Conservation (phyloP, 2,888 invertebrate species). For the Anoplius nigerrimus region DNA sequence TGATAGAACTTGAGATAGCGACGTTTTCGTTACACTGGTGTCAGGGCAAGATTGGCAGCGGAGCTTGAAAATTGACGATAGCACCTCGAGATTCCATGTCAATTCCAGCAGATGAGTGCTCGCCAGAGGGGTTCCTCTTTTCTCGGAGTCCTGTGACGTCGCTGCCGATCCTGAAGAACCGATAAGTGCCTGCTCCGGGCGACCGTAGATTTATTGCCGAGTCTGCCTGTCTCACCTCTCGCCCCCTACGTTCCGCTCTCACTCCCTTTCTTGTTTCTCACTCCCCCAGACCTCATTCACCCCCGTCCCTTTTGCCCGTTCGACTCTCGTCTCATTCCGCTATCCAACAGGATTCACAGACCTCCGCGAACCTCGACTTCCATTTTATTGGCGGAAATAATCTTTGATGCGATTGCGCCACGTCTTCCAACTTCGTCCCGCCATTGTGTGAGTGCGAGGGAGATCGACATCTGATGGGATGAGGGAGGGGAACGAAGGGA, state of each 20-base stretch:
- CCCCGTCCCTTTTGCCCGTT: slow-evolving; percentile 8
- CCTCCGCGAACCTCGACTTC: slow-evolving; percentile 59
- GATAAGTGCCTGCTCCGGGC: slow-evolving; percentile 72
- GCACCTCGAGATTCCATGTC: slow-evolving; percentile 25
- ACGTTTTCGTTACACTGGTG: too few species aligned
- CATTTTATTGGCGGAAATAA: slow-evolving; percentile 73
- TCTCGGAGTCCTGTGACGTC: slow-evolving; percentile 51
- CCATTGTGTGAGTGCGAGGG: slow-evolving; percentile 24
- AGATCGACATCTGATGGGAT: slow-evolving; percentile 50
- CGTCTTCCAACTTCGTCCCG: slow-evolving; percentile 56
- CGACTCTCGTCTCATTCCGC: slow-evolving; percentile 47
- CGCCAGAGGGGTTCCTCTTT: slow-evolving; percentile 44
- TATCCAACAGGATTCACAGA: slow-evolving; percentile 42
- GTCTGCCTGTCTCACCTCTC: slow-evolving; percentile 44
- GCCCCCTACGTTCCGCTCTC: slow-evolving; percentile 13
- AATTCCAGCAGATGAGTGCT: slow-evolving; percentile 57
- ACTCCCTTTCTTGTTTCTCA: background rate
- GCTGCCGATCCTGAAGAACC: slow-evolving; percentile 59
- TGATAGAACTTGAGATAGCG: too few species aligned
- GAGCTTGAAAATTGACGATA: background rate
- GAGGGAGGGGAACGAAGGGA: slow-evolving; percentile 20
- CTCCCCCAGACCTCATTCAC: slow-evolving; percentile 8
- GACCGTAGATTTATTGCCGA: slow-evolving; percentile 69
- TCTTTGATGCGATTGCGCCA: slow-evolving; percentile 70
- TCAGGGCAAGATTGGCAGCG: background rate